Evolutionary conservation across 1,140 invertebrate genomes (phyloP).

Genomic region (Oscheius sp.): DNA sequence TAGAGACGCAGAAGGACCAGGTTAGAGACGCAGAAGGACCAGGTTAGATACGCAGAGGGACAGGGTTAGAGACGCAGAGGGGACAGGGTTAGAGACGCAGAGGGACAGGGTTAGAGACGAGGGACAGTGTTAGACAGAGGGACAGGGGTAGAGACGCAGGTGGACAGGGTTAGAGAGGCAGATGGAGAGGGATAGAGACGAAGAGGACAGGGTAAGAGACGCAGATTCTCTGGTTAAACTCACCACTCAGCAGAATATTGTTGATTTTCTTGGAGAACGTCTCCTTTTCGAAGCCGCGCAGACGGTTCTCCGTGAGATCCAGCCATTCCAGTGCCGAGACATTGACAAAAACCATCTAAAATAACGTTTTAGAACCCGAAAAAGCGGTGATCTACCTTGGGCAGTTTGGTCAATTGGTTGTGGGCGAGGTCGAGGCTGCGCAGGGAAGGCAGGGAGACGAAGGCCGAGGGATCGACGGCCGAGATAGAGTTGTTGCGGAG

Average conservation of each 20-base stretch:
- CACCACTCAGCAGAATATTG: constrained; percentile 57
- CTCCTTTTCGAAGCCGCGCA: constrained; percentile 45
- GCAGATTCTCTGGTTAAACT: no score
- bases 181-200: no score
- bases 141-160: no score
- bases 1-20: no score
- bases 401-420: constrained; percentile 36
- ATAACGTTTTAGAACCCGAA: neutral
- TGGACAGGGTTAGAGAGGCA: no score
- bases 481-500: constrained; percentile 54
- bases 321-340: constrained; percentile 46
- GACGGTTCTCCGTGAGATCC: constrained; percentile 52
- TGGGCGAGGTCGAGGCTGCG: constrained; percentile 46
- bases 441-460: constrained; percentile 46
- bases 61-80: no score
- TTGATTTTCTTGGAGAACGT: constrained; percentile 47
- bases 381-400: neutral
- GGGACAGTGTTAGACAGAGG: no score
- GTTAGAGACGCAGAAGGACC: no score
- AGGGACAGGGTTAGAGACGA: no score
- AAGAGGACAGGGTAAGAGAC: no score
- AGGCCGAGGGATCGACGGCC: constrained; percentile 45
- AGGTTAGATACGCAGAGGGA: no score
- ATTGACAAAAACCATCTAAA: constrained; percentile 39
- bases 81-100: no score